Base-by-base conservation (phyloP, 2,888 invertebrate species). In the Pseudanteris insignis region DNA sequence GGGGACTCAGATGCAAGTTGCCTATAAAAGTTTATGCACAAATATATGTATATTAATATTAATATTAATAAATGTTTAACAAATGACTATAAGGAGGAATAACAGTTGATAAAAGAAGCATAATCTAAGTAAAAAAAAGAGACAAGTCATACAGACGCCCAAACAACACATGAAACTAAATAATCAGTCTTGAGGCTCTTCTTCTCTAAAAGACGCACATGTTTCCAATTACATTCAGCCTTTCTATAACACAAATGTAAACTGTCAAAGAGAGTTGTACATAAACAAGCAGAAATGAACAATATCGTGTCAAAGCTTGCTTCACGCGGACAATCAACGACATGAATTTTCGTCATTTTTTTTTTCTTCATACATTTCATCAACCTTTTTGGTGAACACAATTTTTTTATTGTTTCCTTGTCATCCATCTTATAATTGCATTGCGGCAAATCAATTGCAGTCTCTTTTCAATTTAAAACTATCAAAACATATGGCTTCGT, bases 121-220 rank as follows among this genome's bases (percentile, higher is more conserved):
- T 46, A 51, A 43, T 13, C 41, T 53, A 60, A 14, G 34, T 59
- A 60, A 54, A 55, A 55, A 59, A 62, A 62, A 40, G 50, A 55
- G 54, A 62, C 61, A 55, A 62, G 47, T 62, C 46, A 38, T 50
- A 44, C 40, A 41, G 18, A 55, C 55, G 61, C 50, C 40, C 12
- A 48, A 61, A 55, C 50, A 40, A 37, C 55, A 44, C 50, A 55
- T 62, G 55, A 50, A 62, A 61, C 58, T 60, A 64, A 64, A 58
- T 64, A 53, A 44, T 61, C 61, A 61, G 64, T 64, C 60, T 64
- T 64, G 30, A 53, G 43, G 44, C 53, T 60, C 53, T 61, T 36
- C 51, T 60, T 57, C 53, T 57, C 60, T 57, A 57, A 33, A 64
- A 48, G 61, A 47, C 48, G 48, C 60, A 37, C 47, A 43, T 60